phyloP scores from a whole-genome alignment of 1,140 invertebrate species.

The Artemia franciscana region DNA sequence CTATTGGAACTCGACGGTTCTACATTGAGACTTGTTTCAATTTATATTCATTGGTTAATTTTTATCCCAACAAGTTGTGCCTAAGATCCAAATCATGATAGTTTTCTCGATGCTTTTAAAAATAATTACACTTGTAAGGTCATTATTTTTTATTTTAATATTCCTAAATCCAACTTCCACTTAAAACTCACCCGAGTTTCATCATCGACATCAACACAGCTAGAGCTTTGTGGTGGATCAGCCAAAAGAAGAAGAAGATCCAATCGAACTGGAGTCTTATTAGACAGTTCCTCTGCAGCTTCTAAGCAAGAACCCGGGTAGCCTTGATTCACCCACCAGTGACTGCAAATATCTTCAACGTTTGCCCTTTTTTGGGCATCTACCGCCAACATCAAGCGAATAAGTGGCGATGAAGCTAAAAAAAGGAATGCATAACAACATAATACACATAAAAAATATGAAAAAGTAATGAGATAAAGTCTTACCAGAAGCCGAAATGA shows the following conservation, averaged over 20 bases:
- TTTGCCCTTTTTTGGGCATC: slow-evolving; percentile 66
- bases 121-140: too few relatives aligned
- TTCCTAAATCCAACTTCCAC: too few relatives aligned
- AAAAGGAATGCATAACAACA: slow-evolving; percentile 14
- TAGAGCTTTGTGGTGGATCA: slow-evolving; percentile 24
- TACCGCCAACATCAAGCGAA: slow-evolving; percentile 78
- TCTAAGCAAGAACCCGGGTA: slow-evolving; percentile 59
- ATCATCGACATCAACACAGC: not conserved
- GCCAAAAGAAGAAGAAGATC: slow-evolving; percentile 64
- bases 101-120: too few relatives aligned
- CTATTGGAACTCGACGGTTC: too few relatives aligned
- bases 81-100: too few relatives aligned
- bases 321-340: slow-evolving; percentile 76
- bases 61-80: too few relatives aligned
- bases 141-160: too few relatives aligned
- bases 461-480: not conserved
- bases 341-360: slow-evolving; percentile 76
- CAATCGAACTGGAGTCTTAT: slow-evolving; percentile 63
- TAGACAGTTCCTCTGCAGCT: slow-evolving; percentile 62
- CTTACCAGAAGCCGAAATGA: not conserved
- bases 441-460: slow-evolving; percentile 1
- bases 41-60: too few relatives aligned
- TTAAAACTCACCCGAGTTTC: not conserved
- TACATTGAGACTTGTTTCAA: too few relatives aligned
- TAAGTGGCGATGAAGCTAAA: slow-evolving; percentile 72